Base-by-base conservation (phyloP, 1,140 invertebrate species). In the Brachionus koreanus region DNA sequence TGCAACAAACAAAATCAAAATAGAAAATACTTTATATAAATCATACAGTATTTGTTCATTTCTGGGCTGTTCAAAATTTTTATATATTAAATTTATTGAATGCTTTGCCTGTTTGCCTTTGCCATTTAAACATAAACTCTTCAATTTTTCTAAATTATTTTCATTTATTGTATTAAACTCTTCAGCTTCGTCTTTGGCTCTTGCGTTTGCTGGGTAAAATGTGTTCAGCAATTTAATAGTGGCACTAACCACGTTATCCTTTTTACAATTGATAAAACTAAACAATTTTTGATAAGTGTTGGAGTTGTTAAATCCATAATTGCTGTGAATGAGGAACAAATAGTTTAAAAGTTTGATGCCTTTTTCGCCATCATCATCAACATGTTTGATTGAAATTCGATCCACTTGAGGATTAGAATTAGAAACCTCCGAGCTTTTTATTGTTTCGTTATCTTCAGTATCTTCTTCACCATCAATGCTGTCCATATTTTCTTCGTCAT, bases 81-180 rank as follows among this genome's bases (percentile, higher is more conserved):
- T 84, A 87, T 96, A 94, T 49, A 98, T 91, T 89, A 96, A 98
- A 83, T 94, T 91, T 37, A 98, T 93, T 5, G 96, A 95, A 86
- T 97, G 95, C 88, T 98, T 98, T 0, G 95, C 95, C 89, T 98
- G 95, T 88, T 97, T 97, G 0, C 94, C 92, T 2, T 94, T 95
- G 4, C 95, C 96, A 29, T 92, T 92, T 85, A 94, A 92, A 0
- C 94, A 93, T 86, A 96, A 93, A 33, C 92, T 92, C 85, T 94
- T 93, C 86, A 96, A 95, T 46, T 95, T 91, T 2, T 93, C 86
- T 92, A 93, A 0, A 95, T 88, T 3, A 93, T 94, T 33, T 16
- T 46, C 39, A 25, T 77, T 77, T n/a, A 77, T 61, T n/a, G n/a
- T 37, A n/a, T 52, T 52, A 72, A 72, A 72, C 83, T 93, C 92